A percentile compares a stretch with the other conserved stretches of the same genome.
phyloP scores from a whole-genome alignment of 2,888 invertebrate species.

The Therioaphis trifolii region DNA sequence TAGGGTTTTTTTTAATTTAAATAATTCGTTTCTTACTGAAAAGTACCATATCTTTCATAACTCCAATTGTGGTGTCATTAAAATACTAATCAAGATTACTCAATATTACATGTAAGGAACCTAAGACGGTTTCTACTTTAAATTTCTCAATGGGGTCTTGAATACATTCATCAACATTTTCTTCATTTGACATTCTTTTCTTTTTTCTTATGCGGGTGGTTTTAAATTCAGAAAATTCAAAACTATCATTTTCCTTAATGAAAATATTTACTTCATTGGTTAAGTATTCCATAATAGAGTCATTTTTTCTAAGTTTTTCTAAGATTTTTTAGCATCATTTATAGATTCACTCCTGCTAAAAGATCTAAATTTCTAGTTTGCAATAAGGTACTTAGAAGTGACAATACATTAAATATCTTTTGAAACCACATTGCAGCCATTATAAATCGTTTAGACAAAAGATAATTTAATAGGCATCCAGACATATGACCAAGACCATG shows the following conservation, averaged over 20 bases:
- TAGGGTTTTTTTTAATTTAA: slow-evolving; percentile 9
- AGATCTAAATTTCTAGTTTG: too few species aligned
- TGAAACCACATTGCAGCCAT: too few species aligned
- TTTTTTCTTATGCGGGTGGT: slow-evolving; percentile 1
- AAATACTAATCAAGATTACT: slow-evolving; percentile 5
- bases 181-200: too few species aligned
- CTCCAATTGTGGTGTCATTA: slow-evolving; percentile 10
- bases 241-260: slow-evolving; percentile 2
- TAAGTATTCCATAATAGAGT: too few species aligned
- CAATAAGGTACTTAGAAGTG: too few species aligned
- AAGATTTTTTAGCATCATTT: slow-evolving; percentile 7
- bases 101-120: neutral
- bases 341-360: neutral
- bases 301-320: too few species aligned
- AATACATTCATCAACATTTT: too few species aligned
- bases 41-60: slow-evolving; percentile 8
- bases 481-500: too few species aligned
- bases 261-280: neutral
- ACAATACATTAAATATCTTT: too few species aligned
- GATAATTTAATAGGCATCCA: too few species aligned
- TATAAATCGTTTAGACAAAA: too few species aligned
- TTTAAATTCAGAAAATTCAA: slow-evolving; percentile 23
- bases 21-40: slow-evolving; percentile 8
- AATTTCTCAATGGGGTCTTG: neutral
- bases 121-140: neutral